These are phyloP conservation scores for Peribatodes rhomboidaria DNA, from an alignment of 2,888 invertebrate species.

Conservation along the genomic window DNA sequence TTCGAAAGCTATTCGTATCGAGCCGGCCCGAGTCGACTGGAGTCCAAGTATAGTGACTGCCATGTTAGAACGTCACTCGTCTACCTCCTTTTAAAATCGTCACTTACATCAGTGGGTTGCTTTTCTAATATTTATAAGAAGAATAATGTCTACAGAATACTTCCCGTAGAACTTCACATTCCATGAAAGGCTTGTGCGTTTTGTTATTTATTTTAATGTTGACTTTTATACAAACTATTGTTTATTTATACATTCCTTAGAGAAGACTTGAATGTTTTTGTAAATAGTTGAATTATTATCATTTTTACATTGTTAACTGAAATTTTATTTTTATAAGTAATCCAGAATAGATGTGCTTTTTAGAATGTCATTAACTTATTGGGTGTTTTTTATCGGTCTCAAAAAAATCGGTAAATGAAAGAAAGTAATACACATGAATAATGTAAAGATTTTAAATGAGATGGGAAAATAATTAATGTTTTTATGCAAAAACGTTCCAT, in stretches of 20 bases:
- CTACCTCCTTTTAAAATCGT: too few species aligned
- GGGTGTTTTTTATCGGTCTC: background rate
- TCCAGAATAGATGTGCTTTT: background rate
- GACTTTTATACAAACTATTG: background rate
- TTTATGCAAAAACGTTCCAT: background rate
- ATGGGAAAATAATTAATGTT: too few species aligned
- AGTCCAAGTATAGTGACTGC: too few species aligned
- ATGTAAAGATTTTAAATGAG: too few species aligned
- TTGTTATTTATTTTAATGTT: background rate
- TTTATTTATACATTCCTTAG: slow-evolving; percentile 4
- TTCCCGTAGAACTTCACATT: background rate
- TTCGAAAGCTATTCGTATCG: too few species aligned
- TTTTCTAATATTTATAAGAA: slow-evolving; percentile 8
- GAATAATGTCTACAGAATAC: background rate
- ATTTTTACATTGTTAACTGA: background rate
- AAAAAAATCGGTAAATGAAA: background rate
- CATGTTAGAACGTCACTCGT: too few species aligned
- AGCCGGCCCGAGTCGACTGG: too few species aligned
- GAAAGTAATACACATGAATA: too few species aligned
- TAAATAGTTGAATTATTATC: slow-evolving; percentile 1
- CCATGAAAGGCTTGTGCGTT: background rate
- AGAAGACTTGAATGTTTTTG: slow-evolving; percentile 4
- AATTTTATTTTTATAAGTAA: slow-evolving; percentile 6
- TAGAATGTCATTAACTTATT: slow-evolving; percentile 2
- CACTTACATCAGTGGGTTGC: too few species aligned